These are phyloP conservation scores for Ceryle rudis DNA, from an alignment of 2,797 vertebrate species.

Conservation along the genomic window DNA sequence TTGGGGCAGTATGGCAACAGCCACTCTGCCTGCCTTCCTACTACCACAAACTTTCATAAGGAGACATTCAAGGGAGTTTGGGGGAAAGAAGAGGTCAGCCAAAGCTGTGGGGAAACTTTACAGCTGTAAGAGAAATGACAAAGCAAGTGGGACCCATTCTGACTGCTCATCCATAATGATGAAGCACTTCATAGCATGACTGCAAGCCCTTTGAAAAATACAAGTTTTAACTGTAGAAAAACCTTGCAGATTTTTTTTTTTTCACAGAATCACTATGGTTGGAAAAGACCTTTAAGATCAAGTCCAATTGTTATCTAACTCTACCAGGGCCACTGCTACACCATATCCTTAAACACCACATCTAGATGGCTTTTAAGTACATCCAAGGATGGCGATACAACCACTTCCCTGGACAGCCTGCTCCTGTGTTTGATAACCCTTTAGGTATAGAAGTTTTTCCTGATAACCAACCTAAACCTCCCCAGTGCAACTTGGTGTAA, in stretches of 20 bases:
- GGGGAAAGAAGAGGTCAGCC: not conserved
- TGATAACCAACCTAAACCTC: too few relatives aligned
- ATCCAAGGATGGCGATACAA: too few relatives aligned
- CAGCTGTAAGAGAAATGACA: not conserved
- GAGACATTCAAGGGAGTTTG: not conserved
- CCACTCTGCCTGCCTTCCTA: not conserved
- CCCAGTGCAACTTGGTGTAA: too few relatives aligned
- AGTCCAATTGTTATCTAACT: too few relatives aligned
- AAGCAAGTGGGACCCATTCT: not conserved
- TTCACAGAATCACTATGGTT: too few relatives aligned
- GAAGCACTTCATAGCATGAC: not conserved
- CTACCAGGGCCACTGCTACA: too few relatives aligned
- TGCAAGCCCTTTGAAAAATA: not conserved
- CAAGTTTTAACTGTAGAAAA: not conserved
- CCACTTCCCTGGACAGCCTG: too few relatives aligned
- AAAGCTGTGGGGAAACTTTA: not conserved
- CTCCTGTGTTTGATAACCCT: too few relatives aligned
- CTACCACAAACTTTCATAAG: not conserved
- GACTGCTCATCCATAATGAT: not conserved
- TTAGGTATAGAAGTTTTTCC: too few relatives aligned
- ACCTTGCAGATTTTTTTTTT: not conserved
- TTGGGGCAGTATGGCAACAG: fast-evolving
- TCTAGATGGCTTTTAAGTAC: too few relatives aligned
- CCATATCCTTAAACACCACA: too few relatives aligned
- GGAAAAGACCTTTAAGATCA: too few relatives aligned